These are phyloP conservation scores for Stratiomys singularior DNA, from an alignment of 2,888 invertebrate genomes.

Conservation along the genomic window DNA sequence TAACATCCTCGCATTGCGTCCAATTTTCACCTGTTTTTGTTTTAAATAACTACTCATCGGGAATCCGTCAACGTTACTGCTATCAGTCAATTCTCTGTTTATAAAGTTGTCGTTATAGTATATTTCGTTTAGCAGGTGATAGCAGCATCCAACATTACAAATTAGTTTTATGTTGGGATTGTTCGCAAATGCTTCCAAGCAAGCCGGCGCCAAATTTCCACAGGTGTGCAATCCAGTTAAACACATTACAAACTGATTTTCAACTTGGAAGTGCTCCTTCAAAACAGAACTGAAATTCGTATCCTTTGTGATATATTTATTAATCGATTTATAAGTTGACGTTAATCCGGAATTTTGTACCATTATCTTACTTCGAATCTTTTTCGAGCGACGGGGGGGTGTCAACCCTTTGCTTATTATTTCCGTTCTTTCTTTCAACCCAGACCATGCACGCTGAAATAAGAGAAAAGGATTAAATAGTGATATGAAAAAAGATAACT, in stretches of 20 bases:
- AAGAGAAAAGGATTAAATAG: background rate
- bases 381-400: slow-evolving; percentile 58
- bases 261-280: slow-evolving; percentile 66
- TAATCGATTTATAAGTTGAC: slow-evolving; percentile 70
- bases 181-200: slow-evolving; percentile 74
- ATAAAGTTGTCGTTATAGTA: slow-evolving; percentile 59
- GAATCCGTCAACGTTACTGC: slow-evolving; percentile 68
- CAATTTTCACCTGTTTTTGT: slow-evolving; percentile 68
- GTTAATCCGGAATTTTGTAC: background rate
- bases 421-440: slow-evolving; percentile 68
- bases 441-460: slow-evolving; percentile 70
- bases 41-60: slow-evolving; percentile 74
- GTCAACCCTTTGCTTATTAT: slow-evolving; percentile 64
- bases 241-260: slow-evolving; percentile 64
- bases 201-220: slow-evolving; percentile 81
- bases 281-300: slow-evolving; percentile 69
- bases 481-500: too few relatives aligned
- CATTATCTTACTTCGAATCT: background rate
- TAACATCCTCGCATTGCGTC: slow-evolving; percentile 85
- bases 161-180: slow-evolving; percentile 70
- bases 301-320: slow-evolving; percentile 70
- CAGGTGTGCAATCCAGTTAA: slow-evolving; percentile 88
- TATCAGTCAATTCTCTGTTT: slow-evolving; percentile 57
- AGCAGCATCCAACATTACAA: slow-evolving; percentile 90
- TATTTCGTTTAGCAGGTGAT: slow-evolving; percentile 78